Evolutionary conservation across 2,797 vertebrate species (phyloP), one percentile per base, ranked within the genome.

Genomic region (Xiphorhynchus erythropygius): DNA sequence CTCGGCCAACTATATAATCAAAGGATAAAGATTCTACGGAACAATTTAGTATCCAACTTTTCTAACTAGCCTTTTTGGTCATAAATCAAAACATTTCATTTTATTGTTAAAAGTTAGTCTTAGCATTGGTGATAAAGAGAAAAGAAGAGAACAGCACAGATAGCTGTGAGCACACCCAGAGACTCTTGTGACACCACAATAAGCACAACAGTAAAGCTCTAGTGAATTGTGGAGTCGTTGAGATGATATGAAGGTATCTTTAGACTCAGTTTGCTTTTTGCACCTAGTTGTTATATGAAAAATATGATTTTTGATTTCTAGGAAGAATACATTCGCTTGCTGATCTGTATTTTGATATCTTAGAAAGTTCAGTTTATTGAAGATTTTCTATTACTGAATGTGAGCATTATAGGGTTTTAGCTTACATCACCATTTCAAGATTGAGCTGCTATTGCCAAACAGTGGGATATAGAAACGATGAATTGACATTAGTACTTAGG

Each of bases 31-130:
- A 95, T 89, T 96, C 64, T 25, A 90, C 55, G 85, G 85, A 92
- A 84, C 46, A 95, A 89, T 95, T 91, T 90, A 95, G 41, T 39
- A 81, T 87, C 52, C 50, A 90, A 52, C 50, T 90, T 95, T 77
- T 86, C 64, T 70, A 77, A 88, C 84, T 95, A 96, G 88, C 25
- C 30, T 87, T 84, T 86, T 75, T 84, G 14, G 14, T 89, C 53
- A 91, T 94, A 91, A 96, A 96, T 96, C 52, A 93, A 95, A 96
- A 94, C 70, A 95, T 57, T 95, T 69, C 32, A 55, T 95, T 96
- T 96, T 81, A 69, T 35, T 87, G 25, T 89, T 95, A 75, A 79
- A 96, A 93, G n/a, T 76, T 92, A 82, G 32, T 30, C 62, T 85
- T 75, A 90, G 17, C 46, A 41, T 52, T 84, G 32, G 42, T 35